Percentiles rank a stretch among this genome's conserved stretches.
Conservation (phyloP, 2,888 invertebrate genomes). For the Campoplex capitator region DNA sequence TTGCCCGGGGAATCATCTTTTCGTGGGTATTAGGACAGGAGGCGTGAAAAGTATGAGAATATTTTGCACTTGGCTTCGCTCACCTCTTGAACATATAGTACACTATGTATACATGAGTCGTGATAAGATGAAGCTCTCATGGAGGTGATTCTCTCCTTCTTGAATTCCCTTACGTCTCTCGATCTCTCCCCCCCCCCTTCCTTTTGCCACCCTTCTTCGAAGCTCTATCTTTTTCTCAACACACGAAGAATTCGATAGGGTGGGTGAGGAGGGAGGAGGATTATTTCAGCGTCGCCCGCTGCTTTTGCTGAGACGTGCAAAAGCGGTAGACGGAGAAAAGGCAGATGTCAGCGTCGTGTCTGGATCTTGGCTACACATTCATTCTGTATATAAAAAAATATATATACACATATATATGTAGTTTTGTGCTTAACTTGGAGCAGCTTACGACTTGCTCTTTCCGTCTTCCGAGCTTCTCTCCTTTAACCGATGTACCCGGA, state of each 20-base stretch:
- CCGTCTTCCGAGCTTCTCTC: slow-evolving; percentile 46
- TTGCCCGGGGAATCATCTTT: slow-evolving; percentile 68
- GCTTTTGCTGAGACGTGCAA: slow-evolving; percentile 73
- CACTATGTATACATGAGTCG: slow-evolving; percentile 31
- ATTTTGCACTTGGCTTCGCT: slow-evolving; percentile 72
- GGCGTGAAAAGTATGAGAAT: slow-evolving; percentile 77
- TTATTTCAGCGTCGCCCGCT: slow-evolving; percentile 73
- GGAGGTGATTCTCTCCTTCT: slow-evolving; percentile 63
- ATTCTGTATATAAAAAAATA: slow-evolving; percentile 30
- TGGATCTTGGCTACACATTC: slow-evolving; percentile 58
- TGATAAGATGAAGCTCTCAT: slow-evolving; percentile 66
- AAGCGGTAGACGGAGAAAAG: slow-evolving; percentile 73
- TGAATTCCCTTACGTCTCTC: slow-evolving; percentile 41
- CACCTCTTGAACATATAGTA: slow-evolving; percentile 56
- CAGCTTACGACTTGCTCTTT: slow-evolving; percentile 50
- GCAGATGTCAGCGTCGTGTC: slow-evolving; percentile 76
- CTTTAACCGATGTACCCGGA: slow-evolving; percentile 63
- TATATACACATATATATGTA: slow-evolving; percentile 11
- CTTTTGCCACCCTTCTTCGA: slow-evolving; percentile 22
- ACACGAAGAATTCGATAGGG: slow-evolving; percentile 41
- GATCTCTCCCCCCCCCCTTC: slow-evolving; percentile 57
- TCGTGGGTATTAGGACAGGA: slow-evolving; percentile 69
- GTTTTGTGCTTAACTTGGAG: slow-evolving; percentile 9
- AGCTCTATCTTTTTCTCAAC: slow-evolving; percentile 48
- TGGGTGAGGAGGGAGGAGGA: slow-evolving; percentile 58